Percentiles rank a stretch among this genome's conserved stretches.
These are phyloP conservation scores for Leptura quadrifasciata DNA, from an alignment of 2,888 invertebrate species.

Conservation along the genomic window DNA sequence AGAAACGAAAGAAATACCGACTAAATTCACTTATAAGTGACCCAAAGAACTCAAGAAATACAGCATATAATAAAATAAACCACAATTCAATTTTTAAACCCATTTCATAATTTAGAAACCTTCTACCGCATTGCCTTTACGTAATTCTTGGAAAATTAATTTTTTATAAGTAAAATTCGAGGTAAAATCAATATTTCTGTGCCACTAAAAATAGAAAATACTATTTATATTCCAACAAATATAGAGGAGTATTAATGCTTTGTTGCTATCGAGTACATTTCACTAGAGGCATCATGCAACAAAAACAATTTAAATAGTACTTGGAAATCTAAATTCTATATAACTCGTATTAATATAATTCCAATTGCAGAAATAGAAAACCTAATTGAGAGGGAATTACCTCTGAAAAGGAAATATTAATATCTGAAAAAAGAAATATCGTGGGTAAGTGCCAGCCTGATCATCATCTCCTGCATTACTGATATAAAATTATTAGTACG, in stretches of 20 bases:
- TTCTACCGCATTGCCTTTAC: not conserved
- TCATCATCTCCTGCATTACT: not conserved
- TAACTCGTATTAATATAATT: not conserved
- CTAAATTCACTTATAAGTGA: no score
- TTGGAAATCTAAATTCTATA: not conserved
- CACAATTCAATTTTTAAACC: not conserved
- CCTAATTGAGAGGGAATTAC: not conserved
- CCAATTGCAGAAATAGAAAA: not conserved
- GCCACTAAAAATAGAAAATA: not conserved
- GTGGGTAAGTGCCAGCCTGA: not conserved
- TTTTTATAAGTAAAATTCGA: not conserved
- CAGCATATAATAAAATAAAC: no score
- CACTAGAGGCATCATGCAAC: no score
- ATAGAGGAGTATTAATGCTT: no score
- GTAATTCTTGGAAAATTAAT: not conserved
- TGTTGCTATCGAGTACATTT: no score
- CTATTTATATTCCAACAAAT: not conserved
- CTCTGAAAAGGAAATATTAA: not conserved
- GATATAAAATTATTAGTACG: conserved; percentile 49
- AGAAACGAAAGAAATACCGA: no score
- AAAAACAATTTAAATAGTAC: no score
- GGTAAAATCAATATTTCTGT: not conserved
- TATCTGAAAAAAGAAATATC: conserved; percentile 18
- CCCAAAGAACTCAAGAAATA: no score
- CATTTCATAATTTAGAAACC: not conserved